A percentile compares a stretch with the other conserved stretches of the same genome.
These are phyloP conservation scores for Eumeta japonica DNA, from an alignment of 1,140 invertebrate species.

Conservation along the genomic window DNA sequence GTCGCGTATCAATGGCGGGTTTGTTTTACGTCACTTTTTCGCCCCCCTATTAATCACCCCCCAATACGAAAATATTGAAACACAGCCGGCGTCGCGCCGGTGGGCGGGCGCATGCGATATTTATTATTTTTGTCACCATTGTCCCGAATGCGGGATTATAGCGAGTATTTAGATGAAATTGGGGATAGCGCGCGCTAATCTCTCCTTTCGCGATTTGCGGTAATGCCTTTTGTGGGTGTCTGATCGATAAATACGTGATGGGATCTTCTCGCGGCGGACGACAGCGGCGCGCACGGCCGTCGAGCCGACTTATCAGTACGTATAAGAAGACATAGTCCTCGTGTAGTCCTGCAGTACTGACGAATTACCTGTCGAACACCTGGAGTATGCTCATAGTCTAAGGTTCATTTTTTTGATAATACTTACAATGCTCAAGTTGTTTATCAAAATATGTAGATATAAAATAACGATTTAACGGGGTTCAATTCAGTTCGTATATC, in stretches of 20 bases:
- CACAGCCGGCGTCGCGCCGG: conserved; percentile 21
- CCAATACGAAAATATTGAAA: conserved; percentile 46
- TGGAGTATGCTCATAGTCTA: no score
- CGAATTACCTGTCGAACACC: no score
- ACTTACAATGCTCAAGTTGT: no score
- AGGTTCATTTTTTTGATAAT: no score
- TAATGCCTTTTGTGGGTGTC: no score
- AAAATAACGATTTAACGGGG: no score
- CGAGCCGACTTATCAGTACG: no score
- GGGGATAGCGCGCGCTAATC: conserved; percentile 50
- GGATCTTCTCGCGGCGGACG: neutral
- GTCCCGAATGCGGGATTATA: conserved; percentile 35
- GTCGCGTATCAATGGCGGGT: conserved; percentile 31
- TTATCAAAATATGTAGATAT: no score
- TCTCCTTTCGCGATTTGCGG: conserved; percentile 30
- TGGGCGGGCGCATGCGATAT: conserved; percentile 41
- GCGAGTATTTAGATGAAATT: conserved; percentile 54
- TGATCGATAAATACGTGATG: neutral
- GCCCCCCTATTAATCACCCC: conserved; percentile 38
- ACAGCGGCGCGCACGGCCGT: no score
- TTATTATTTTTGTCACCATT: conserved; percentile 57
- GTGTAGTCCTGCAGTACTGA: no score
- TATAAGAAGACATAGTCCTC: no score
- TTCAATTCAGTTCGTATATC: no score
- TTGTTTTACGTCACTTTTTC: conserved; percentile 30